Percentiles rank a stretch among this genome's conserved stretches.
Conservation (phyloP, 2,888 invertebrate species). For the Augochlorella aurata region DNA sequence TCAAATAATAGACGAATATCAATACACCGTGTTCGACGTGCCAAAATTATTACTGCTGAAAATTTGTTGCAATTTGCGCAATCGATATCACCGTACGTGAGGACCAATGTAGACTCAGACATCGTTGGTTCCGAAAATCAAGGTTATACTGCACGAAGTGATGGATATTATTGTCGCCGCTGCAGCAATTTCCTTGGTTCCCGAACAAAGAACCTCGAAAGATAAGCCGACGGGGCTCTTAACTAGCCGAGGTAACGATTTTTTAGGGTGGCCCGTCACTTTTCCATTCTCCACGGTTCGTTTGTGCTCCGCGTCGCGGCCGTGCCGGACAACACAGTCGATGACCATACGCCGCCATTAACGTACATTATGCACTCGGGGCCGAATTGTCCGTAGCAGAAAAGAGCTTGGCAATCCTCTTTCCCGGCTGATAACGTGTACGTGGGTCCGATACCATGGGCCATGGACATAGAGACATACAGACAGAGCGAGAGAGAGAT, state of each 20-base stretch:
- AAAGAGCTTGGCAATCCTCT: slow-evolving; percentile 63
- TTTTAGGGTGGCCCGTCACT: slow-evolving; percentile 50
- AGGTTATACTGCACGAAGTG: not conserved
- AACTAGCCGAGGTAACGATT: slow-evolving; percentile 31
- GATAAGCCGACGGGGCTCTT: not conserved
- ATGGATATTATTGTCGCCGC: not conserved
- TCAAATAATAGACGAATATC: no score
- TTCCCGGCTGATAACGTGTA: slow-evolving; percentile 35
- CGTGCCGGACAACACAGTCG: slow-evolving; percentile 47
- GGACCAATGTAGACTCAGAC: no score
- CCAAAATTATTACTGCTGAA: no score
- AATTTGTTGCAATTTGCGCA: no score
- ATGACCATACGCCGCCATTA: slow-evolving; percentile 40
- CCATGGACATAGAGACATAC: no score
- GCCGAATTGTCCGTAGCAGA: slow-evolving; percentile 55
- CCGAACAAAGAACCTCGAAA: not conserved
- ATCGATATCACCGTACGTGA: no score
- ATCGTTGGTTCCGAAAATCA: no score
- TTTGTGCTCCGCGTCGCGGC: slow-evolving; percentile 45
- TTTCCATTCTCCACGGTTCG: slow-evolving; percentile 60
- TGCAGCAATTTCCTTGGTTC: not conserved
- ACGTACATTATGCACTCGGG: slow-evolving; percentile 54
- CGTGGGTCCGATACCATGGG: slow-evolving; percentile 25
- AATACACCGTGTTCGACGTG: no score
- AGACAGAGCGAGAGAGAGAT: no score